Evolutionary conservation across 37 sponge, comb jelly and placozoan species (phyloP).

Genomic region (Axinella damicornis): DNA sequence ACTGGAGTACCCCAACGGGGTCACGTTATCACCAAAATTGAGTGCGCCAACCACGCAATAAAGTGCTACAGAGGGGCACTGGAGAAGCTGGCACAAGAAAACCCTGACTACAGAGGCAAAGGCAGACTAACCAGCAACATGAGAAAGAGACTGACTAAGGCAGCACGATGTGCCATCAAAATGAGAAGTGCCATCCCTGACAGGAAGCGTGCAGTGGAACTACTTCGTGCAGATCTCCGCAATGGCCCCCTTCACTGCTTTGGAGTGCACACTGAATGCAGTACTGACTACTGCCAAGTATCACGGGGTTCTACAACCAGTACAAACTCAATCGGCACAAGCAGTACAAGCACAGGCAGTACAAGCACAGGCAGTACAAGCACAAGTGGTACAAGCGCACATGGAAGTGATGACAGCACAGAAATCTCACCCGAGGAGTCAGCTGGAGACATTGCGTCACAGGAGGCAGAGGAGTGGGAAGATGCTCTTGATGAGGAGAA

Average conservation of each 20-base stretch:
- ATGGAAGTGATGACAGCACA: too few relatives aligned
- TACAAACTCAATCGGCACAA: too few relatives aligned
- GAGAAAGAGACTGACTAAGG: conserved; percentile 23
- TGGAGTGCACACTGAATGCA: conserved; percentile 48
- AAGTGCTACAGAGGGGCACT: conserved; percentile 41
- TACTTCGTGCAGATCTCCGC: neutral
- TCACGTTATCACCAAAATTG: conserved; percentile 19
- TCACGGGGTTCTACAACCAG: too few relatives aligned
- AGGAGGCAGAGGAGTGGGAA: too few relatives aligned
- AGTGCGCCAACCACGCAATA: conserved; percentile 48
- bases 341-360: too few relatives aligned
- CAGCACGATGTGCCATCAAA: conserved; percentile 42
- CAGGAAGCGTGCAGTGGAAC: neutral
- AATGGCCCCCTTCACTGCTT: conserved; percentile 40
- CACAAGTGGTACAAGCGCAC: too few relatives aligned
- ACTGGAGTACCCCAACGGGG: conserved; percentile 25
- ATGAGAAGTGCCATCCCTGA: conserved; percentile 17
- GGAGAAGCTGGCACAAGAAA: conserved; percentile 28
- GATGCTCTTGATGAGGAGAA: too few relatives aligned
- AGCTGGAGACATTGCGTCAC: too few relatives aligned
- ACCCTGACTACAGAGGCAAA: conserved; percentile 35
- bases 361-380: too few relatives aligned
- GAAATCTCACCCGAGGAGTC: too few relatives aligned
- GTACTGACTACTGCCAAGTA: conserved; percentile 30
- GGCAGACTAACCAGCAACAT: conserved; percentile 10